Conservation (phyloP, 2,888 invertebrate species). For the Opisthograptis luteolata region DNA sequence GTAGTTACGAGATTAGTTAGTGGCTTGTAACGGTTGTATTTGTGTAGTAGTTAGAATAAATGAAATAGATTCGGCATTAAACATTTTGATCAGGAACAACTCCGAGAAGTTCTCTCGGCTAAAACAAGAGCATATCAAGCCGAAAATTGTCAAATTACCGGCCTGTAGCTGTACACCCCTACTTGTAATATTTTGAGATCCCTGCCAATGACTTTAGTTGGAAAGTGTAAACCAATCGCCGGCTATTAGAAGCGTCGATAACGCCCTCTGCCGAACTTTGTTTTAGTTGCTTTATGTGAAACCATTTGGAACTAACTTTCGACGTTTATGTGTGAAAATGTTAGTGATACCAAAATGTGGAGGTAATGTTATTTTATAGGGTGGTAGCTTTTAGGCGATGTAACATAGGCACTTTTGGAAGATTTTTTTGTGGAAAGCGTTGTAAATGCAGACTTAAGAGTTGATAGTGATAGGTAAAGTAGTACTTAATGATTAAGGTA, state of each 20-base stretch:
- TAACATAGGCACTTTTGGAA: constrained; percentile 2
- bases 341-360: constrained; percentile 28
- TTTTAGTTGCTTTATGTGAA: constrained; percentile 52
- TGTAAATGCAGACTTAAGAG: neutral
- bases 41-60: no score
- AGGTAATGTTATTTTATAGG: constrained; percentile 20
- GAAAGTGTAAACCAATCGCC: constrained; percentile 62
- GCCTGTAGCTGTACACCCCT: constrained; percentile 2
- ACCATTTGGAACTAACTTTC: constrained; percentile 39
- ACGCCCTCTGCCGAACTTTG: constrained; percentile 50
- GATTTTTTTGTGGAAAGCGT: constrained; percentile 2
- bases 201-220: constrained; percentile 66
- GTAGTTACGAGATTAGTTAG: no score
- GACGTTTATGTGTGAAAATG: constrained; percentile 39
- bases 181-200: constrained; percentile 54
- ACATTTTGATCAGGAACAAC: no score
- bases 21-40: no score
- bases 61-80: no score
- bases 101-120: no score
- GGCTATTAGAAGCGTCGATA: constrained; percentile 64
- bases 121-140: no score
- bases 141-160: no score
- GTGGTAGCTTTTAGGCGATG: constrained; percentile 5
- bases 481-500: no score
- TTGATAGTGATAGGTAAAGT: neutral